Evolutionary conservation across 2,888 invertebrate genomes (phyloP).

Genomic region (Molanna angustata): DNA sequence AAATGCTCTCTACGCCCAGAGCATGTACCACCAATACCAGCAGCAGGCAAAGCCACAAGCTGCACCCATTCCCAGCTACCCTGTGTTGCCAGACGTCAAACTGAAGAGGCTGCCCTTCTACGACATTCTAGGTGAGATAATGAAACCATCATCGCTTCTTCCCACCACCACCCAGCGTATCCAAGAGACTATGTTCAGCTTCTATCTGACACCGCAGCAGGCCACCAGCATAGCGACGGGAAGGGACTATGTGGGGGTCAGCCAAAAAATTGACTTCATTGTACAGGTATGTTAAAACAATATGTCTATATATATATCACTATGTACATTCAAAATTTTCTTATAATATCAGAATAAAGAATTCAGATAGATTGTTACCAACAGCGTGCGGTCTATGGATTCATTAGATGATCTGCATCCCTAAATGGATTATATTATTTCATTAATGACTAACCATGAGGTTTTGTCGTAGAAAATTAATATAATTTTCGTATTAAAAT

Average conservation of each 20-base stretch:
- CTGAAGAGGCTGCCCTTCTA: constrained; percentile 91
- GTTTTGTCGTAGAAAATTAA: too few species aligned
- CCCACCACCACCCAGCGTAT: constrained; percentile 66
- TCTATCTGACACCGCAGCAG: constrained; percentile 90
- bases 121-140: constrained; percentile 80
- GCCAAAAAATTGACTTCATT: constrained; percentile 64
- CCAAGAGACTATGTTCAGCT: constrained; percentile 83
- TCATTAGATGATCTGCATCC: too few species aligned
- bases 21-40: constrained; percentile 56
- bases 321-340: too few species aligned
- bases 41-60: constrained; percentile 31
- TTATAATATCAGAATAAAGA: too few species aligned
- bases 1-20: constrained; percentile 53
- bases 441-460: too few species aligned
- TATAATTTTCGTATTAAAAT: too few species aligned
- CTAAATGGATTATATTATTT: too few species aligned
- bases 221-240: constrained; percentile 87
- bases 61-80: constrained; percentile 54
- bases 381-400: too few species aligned
- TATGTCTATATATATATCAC: too few species aligned
- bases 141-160: constrained; percentile 87
- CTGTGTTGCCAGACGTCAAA: constrained; percentile 91
- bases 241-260: constrained; percentile 58
- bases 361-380: too few species aligned
- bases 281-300: constrained; percentile 57